phyloP scores from a whole-genome alignment of 2,888 invertebrate species.

The Stenodema calcarata region DNA sequence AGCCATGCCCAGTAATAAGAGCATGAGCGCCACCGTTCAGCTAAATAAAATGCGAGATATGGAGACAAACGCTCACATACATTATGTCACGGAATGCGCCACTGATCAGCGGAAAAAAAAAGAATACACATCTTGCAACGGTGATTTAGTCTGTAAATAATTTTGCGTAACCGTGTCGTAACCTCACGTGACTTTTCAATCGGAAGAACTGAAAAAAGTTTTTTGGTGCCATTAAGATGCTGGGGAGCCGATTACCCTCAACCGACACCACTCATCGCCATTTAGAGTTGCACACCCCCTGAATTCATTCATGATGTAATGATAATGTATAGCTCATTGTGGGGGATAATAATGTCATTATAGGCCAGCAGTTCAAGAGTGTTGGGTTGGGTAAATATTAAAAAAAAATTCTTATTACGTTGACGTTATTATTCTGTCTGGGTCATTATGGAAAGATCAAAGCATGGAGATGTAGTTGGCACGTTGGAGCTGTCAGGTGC shows the following conservation, averaged over 20 bases:
- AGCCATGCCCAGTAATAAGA: no score
- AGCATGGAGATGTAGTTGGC: background rate
- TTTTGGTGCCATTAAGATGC: background rate
- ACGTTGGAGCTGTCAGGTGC: background rate
- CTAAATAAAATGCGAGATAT: background rate
- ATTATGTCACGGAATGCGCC: background rate
- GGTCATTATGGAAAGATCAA: background rate
- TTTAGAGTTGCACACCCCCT: background rate
- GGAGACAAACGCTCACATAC: background rate
- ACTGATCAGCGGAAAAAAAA: background rate
- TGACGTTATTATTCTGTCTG: background rate
- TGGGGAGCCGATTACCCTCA: background rate
- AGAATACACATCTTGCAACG: background rate
- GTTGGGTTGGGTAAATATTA: background rate
- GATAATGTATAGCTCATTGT: background rate
- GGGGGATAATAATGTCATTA: background rate
- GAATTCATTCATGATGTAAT: background rate
- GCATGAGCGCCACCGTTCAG: background rate
- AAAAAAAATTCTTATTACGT: background rate
- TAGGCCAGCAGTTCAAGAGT: background rate
- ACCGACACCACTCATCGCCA: background rate
- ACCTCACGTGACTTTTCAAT: conserved; percentile 11
- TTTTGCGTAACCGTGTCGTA: background rate
- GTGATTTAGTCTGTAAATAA: background rate
- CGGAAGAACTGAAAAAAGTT: background rate